phyloP scores from a whole-genome alignment of 2,888 invertebrate genomes.

The Candidula unifasciata region DNA sequence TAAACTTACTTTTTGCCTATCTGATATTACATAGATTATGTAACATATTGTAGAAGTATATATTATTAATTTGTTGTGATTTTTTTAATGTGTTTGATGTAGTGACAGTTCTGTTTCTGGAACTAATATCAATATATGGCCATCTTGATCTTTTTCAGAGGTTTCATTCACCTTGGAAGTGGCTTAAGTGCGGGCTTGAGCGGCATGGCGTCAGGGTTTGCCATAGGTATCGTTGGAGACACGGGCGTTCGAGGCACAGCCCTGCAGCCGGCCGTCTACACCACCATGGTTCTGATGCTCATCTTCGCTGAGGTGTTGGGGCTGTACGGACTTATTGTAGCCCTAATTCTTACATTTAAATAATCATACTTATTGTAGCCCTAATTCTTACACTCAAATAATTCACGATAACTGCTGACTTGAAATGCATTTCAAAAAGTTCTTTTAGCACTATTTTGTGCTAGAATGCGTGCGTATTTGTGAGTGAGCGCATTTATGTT shows the following conservation, averaged over 20 bases:
- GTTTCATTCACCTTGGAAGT: slow-evolving; percentile 97
- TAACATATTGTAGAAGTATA: slow-evolving; percentile 33
- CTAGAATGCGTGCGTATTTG: no score
- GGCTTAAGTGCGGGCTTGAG: slow-evolving; percentile 98
- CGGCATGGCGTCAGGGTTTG: slow-evolving; percentile 98
- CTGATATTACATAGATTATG: no score
- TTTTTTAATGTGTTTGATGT: no score
- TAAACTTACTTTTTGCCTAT: no score
- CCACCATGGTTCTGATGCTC: slow-evolving; percentile 99
- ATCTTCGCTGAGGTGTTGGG: slow-evolving; percentile 99
- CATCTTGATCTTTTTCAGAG: slow-evolving; percentile 82
- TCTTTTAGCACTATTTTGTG: no score
- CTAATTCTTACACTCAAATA: slow-evolving; percentile 91
- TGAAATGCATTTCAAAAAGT: no score
- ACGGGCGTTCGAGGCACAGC: slow-evolving; percentile 99
- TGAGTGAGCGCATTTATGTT: no score
- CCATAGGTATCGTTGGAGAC: slow-evolving; percentile 99
- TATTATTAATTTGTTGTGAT: no score
- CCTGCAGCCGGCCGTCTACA: slow-evolving; percentile 99
- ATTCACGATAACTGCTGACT: neutral
- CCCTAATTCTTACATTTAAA: slow-evolving; percentile 92
- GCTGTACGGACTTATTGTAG: slow-evolving; percentile 99
- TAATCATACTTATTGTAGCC: slow-evolving; percentile 98
- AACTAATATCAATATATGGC: neutral
- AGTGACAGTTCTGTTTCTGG: no score